Percentiles rank a stretch among this genome's conserved stretches.
phyloP scores from a whole-genome alignment of 2,113 vertebrate species.

The Casuarius casuarius region DNA sequence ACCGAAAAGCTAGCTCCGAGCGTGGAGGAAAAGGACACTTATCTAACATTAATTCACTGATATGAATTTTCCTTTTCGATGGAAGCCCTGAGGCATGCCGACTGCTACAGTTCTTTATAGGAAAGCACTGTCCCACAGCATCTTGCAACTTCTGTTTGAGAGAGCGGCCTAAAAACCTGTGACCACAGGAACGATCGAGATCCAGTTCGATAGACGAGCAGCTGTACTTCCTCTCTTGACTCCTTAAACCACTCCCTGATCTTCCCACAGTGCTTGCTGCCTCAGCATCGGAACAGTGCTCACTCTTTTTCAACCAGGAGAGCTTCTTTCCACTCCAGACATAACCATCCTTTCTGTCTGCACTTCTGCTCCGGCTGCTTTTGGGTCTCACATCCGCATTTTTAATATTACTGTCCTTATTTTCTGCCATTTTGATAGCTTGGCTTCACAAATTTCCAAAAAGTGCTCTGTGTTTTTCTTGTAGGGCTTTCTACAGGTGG shows the following conservation, averaged over 20 bases:
- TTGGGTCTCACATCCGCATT: slow-evolving; percentile 88
- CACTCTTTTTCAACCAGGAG: slow-evolving; percentile 83
- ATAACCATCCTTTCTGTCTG: slow-evolving; percentile 89
- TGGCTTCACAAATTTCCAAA: slow-evolving; percentile 25
- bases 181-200: slow-evolving; percentile 82
- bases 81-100: slow-evolving; percentile 84
- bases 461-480: not conserved
- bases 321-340: slow-evolving; percentile 93
- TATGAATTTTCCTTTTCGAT: slow-evolving; percentile 94
- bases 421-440: slow-evolving; percentile 80
- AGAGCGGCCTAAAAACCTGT: slow-evolving; percentile 88
- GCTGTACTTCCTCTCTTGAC: slow-evolving; percentile 89
- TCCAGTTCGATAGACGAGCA: slow-evolving; percentile 85
- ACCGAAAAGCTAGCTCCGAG: slow-evolving; percentile 92
- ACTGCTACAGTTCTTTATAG: slow-evolving; percentile 87
- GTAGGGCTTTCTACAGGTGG: slow-evolving; percentile 32
- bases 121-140: slow-evolving; percentile 94
- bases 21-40: slow-evolving; percentile 93
- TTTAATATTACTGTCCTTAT: slow-evolving; percentile 79
- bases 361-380: slow-evolving; percentile 90
- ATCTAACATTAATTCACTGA: slow-evolving; percentile 95
- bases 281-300: slow-evolving; percentile 77
- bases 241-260: slow-evolving; percentile 75
- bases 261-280: slow-evolving; percentile 62
- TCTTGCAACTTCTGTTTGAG: slow-evolving; percentile 96